Percentiles rank a stretch among this genome's conserved stretches.
phyloP scores from a whole-genome alignment of 1,140 invertebrate species.

The Drosophila guanche region DNA sequence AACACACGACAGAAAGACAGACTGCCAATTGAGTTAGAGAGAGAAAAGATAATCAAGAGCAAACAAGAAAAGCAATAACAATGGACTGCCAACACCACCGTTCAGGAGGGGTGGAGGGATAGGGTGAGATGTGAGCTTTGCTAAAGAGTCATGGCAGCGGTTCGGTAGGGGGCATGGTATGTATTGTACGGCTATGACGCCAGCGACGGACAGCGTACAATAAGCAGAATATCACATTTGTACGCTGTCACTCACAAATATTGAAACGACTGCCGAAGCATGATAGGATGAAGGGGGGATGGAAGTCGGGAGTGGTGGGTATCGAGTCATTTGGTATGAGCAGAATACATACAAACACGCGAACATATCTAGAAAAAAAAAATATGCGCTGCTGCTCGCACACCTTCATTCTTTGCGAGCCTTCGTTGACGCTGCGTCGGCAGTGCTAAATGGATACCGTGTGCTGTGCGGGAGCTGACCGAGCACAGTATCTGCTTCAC shows the following conservation, averaged over 20 bases:
- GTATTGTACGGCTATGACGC: constrained; percentile 54
- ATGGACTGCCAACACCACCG: too few relatives aligned
- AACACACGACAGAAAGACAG: constrained; percentile 43
- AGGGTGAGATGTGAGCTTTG: too few relatives aligned
- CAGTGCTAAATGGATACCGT: constrained; percentile 17
- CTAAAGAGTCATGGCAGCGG: neutral
- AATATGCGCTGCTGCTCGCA: neutral
- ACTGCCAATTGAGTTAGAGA: constrained; percentile 76
- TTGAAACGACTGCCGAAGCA: constrained; percentile 37
- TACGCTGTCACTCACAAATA: constrained; percentile 78
- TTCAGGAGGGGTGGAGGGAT: neutral
- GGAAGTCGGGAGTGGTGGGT: constrained; percentile 4
- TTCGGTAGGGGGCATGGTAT: constrained; percentile 1
- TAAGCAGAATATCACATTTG: constrained; percentile 80
- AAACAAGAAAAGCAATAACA: constrained; percentile 42
- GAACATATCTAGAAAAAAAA: constrained; percentile 48
- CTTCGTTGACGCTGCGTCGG: constrained; percentile 16
- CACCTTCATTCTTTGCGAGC: constrained; percentile 8
- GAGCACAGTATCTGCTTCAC: too few relatives aligned
- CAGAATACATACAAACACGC: constrained; percentile 31
- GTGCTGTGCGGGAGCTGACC: too few relatives aligned
- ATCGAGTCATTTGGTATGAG: constrained; percentile 44
- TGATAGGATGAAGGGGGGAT: neutral
- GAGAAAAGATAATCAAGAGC: constrained; percentile 75
- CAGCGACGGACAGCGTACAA: constrained; percentile 54